Conservation (phyloP, 2,797 vertebrate genomes). For the Hippocampus kuda region DNA sequence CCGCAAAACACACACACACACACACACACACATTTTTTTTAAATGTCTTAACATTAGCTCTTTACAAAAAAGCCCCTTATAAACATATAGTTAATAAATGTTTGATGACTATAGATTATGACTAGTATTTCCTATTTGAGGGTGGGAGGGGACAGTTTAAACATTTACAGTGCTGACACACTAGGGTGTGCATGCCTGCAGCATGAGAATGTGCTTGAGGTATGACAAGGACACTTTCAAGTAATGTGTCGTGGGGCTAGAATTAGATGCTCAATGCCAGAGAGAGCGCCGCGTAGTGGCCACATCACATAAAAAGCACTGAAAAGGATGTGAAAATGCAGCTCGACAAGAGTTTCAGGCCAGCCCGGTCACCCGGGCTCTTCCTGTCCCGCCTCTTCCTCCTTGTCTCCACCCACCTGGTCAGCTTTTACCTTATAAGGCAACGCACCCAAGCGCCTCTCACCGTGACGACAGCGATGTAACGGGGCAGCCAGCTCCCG, state of each 20-base stretch:
- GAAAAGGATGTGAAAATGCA: constrained; percentile 39
- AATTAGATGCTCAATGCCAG: background rate
- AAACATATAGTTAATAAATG: background rate
- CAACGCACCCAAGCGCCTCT: constrained; percentile 49
- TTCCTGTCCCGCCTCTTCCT: constrained; percentile 57
- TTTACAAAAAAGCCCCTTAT: background rate
- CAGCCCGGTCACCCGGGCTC: constrained; percentile 53
- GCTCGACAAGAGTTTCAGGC: constrained; percentile 60
- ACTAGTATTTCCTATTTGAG: background rate
- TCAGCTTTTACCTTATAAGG: constrained; percentile 72
- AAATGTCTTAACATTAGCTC: background rate
- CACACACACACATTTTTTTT: background rate
- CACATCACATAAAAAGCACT: background rate
- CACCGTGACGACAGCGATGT: constrained; percentile 51
- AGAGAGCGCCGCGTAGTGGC: background rate
- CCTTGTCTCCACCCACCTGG: constrained; percentile 27
- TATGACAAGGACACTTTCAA: background rate
- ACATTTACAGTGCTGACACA: background rate
- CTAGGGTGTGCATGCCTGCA: background rate
- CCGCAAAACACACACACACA: too few species aligned
- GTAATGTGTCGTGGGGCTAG: background rate
- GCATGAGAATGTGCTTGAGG: background rate
- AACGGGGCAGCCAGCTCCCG: constrained; percentile 42
- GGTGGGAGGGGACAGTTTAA: background rate
- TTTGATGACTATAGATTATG: background rate